Percentiles rank a stretch among this genome's conserved stretches.
phyloP scores from a whole-genome alignment of 2,113 vertebrate genomes.

The Argyrosomus japonicus region DNA sequence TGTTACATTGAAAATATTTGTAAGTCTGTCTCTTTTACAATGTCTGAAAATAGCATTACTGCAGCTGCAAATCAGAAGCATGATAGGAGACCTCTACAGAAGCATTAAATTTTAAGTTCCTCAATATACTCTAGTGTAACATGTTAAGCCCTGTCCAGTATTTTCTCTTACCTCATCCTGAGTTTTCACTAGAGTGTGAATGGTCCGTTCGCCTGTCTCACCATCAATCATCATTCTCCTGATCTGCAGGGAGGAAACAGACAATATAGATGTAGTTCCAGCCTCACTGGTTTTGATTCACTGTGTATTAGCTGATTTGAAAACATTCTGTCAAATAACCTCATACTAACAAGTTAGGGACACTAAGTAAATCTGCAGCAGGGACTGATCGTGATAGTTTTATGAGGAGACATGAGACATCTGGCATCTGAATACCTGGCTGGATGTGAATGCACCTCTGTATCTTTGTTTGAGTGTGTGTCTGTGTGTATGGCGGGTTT shows the following conservation, averaged over 20 bases:
- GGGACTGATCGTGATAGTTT: conserved; percentile 2
- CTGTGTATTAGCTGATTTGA: neutral
- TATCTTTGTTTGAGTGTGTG: neutral
- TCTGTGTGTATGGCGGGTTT: neutral
- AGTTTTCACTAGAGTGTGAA: conserved; percentile 95
- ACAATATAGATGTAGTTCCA: neutral
- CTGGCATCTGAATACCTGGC: conserved; percentile 16
- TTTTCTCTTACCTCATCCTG: conserved; percentile 93
- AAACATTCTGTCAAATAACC: conserved; percentile 4
- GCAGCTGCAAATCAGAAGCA: neutral
- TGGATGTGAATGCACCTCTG: neutral
- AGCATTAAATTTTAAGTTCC: neutral
- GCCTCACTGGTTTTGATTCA: conserved; percentile 21
- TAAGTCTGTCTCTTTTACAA: neutral
- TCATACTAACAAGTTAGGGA: conserved; percentile 13
- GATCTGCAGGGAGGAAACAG: conserved; percentile 85
- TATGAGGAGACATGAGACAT: conserved; percentile 30
- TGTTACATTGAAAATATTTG: neutral
- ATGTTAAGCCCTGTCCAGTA: no score
- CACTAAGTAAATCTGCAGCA: conserved; percentile 24
- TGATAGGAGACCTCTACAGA: neutral
- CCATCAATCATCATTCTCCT: conserved; percentile 97
- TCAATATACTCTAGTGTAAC: neutral
- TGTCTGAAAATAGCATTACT: neutral
- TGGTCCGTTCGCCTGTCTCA: conserved; percentile 92